A percentile compares a stretch with the other conserved stretches of the same genome.
Evolutionary conservation across 2,113 vertebrate species (phyloP).

Genomic region (Centropus unirufus): DNA sequence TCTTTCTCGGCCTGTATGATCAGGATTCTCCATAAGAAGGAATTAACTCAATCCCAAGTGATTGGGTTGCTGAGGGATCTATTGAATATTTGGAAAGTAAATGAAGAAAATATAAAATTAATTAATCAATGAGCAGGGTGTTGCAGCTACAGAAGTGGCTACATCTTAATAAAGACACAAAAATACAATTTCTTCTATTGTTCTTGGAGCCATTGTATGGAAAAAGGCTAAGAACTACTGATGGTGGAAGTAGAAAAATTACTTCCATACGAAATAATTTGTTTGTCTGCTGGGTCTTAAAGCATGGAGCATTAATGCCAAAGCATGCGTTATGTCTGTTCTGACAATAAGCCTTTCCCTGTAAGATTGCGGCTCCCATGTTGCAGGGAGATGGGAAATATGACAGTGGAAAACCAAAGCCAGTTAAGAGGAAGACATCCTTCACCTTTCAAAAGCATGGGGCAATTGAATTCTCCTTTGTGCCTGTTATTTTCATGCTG

Average conservation of each 20-base stretch:
- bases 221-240: not conserved
- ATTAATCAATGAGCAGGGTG: not conserved
- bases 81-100: not conserved
- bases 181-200: not conserved
- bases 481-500: accelerated
- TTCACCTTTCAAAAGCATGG: not conserved
- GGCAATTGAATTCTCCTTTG: not conserved
- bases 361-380: not conserved
- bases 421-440: not conserved
- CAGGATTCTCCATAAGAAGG: not conserved
- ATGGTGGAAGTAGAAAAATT: not conserved
- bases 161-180: not conserved
- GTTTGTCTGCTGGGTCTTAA: not conserved
- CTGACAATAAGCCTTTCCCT: not conserved
- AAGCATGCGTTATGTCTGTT: not conserved
- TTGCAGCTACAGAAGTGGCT: not conserved
- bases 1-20: not conserved
- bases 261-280: not conserved
- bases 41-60: not conserved
- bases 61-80: not conserved
- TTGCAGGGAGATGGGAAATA: not conserved
- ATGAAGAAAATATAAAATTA: not conserved
- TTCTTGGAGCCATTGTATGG: not conserved
- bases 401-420: not conserved
- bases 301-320: not conserved